Base-by-base conservation (phyloP, 2,797 vertebrate genomes). In the Sebastes matsubarae region DNA sequence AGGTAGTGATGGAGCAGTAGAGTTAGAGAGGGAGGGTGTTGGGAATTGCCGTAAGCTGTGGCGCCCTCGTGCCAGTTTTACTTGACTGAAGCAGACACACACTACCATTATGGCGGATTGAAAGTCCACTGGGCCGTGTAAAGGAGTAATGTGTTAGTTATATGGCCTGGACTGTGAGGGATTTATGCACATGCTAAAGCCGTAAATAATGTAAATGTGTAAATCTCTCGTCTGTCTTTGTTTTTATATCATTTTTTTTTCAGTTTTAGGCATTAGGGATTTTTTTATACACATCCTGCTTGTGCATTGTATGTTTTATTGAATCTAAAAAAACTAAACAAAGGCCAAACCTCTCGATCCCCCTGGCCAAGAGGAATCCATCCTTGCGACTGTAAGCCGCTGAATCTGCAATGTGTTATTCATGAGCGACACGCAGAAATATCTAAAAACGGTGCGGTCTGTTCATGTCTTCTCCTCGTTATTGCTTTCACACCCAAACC, bases 51-150 rank as follows among this genome's bases (percentile, higher is more conserved):
- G 24, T 70, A 54, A 76, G 67, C 78, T 77, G 59, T 67, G 65
- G 69, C 3, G 57, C 24, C 34, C 78, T 74, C 12, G 54, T 77
- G 78, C 66, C 80, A 81, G 78, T 85, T 52, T 52, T 81, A 81
- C 88, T 72, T 77, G 82, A 83, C 77, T 86, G 78, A 87, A 72
- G 74, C 80, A 80, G 72, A 84, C 72, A 76, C 77, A 77, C 80
- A 36, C 79, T 81, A 84, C 86, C 84, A 92, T 90, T 90, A 86
- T 6, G 71, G 75, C 59, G 82, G 85, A 91, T 87, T 87, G 87
- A 87, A 93, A 91, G 78, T 88, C 84, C 88, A 87, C 67, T 83
- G 87, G 79, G 72, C 80, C 82, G 75, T 88, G 88, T 69, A 68
- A 83, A 11, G 58, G 73, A 82, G 66, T 75, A 84, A 85, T 84